Evolutionary conservation across 2,797 vertebrate genomes (phyloP), one percentile per base, ranked within the genome.

Genomic region (Hippopotamyrus pictus): DNA sequence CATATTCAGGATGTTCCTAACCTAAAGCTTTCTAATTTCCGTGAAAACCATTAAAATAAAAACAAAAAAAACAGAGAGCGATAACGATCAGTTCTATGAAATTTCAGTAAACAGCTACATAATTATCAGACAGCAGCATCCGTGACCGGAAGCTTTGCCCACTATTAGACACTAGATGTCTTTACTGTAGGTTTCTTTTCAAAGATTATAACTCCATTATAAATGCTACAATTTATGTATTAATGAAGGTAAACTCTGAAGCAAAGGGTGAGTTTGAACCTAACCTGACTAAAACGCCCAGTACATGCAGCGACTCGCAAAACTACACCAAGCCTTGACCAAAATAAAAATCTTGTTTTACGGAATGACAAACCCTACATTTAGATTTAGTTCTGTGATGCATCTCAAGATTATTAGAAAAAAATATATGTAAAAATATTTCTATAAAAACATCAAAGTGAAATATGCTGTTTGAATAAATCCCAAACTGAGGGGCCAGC

Each of bases 41-140:
- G 1, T 54, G 62, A 37, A 25, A 57, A 59, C 69, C 25, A 3
- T 46, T 90, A 76, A 86, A 46, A 54, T 48, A 53, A 82, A 90
- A 93, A 92, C 92, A 91, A 22, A 22, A 89, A 90, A 89, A 91
- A 90, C 90, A 90, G 87, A 57, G 88, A 90, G 87, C 91, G 93
- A 93, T 93, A 94, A 94, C 90, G 91, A 94, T 93, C 90, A 83
- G 93, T 93, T 93, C 90, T 50, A 59, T 76, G 86, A 90, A 53
- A 76, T 90, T 91, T 89, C 89, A 88, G 92, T 90, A 88, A 89
- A 90, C 93, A 91, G 92, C 89, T 91, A 91, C 90, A 73, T n/a
- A 89, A 84, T 44, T 33, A 76, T 33, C 33, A 73, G 65, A 29
- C 3, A 14, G 29, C 11, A 73, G 65, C 65, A 37, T 33, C 33